These are phyloP conservation scores for Leucosticte australis DNA, from an alignment of 2,113 vertebrate genomes.

Conservation along the genomic window DNA sequence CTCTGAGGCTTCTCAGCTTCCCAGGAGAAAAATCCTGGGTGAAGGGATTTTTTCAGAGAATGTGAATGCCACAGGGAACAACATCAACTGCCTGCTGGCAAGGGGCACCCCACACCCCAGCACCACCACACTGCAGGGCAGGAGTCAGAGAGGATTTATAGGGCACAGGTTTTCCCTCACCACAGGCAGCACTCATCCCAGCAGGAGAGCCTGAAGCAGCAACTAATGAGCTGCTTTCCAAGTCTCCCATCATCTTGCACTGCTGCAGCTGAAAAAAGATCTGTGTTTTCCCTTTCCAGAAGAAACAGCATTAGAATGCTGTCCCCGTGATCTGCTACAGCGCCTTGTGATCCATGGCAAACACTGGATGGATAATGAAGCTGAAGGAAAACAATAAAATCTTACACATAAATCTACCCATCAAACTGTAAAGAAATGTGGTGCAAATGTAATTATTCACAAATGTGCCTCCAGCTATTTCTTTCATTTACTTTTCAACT, in stretches of 20 bases:
- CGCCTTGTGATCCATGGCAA: conserved; percentile 19
- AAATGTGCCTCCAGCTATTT: conserved; percentile 47
- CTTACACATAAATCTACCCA: background rate
- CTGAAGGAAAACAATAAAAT: conserved; percentile 36
- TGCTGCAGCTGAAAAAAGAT: background rate
- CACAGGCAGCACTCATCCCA: background rate
- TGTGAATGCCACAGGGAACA: background rate
- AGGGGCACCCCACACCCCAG: background rate
- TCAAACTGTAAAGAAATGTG: conserved; percentile 2
- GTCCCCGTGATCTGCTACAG: background rate
- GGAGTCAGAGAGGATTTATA: background rate
- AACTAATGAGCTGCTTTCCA: background rate
- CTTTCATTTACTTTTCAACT: conserved; percentile 47
- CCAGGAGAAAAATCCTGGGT: no score
- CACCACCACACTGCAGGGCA: background rate
- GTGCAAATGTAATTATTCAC: conserved; percentile 58
- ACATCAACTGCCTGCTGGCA: background rate
- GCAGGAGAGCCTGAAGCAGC: background rate
- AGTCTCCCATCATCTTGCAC: background rate
- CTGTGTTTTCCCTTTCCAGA: conserved; percentile 17
- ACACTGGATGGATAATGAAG: conserved; percentile 20
- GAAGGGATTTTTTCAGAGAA: no score
- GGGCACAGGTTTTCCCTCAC: background rate
- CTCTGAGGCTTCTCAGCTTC: no score
- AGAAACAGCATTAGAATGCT: conserved; percentile 27